phyloP scores from a whole-genome alignment of 2,113 vertebrate species.

The Cheirogaleus medius region DNA sequence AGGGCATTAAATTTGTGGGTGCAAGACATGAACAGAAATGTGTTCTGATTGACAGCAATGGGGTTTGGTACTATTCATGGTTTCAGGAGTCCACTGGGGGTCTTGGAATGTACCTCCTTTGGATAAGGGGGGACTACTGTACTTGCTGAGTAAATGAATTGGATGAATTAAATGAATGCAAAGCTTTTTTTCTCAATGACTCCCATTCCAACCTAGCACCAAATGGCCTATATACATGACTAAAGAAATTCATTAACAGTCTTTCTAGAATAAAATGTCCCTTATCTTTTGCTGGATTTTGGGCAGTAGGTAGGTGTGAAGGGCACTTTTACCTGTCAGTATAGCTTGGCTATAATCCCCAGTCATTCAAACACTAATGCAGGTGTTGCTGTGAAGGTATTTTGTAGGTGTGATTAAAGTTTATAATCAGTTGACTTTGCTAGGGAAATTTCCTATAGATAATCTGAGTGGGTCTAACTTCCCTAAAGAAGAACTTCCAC shows the following conservation, averaged over 20 bases:
- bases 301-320: not conserved
- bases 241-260: not conserved
- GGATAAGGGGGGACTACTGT: not conserved
- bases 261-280: not conserved
- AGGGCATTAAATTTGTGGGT: not conserved
- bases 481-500: not conserved
- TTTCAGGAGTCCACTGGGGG: not conserved
- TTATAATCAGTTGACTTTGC: not conserved
- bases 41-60: not conserved
- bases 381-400: not conserved
- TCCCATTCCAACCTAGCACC: not conserved
- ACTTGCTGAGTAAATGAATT: not conserved
- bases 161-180: not conserved
- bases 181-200: not conserved
- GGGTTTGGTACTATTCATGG: not conserved
- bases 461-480: not conserved
- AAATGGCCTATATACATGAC: not conserved
- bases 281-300: not conserved
- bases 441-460: not conserved
- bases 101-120: not conserved
- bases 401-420: not conserved
- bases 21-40: not conserved
- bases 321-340: not conserved
- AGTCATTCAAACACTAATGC: not conserved
- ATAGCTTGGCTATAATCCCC: not conserved